Evolutionary conservation across 2,797 vertebrate genomes (phyloP).

Genomic region (Notolabrus celidotus): DNA sequence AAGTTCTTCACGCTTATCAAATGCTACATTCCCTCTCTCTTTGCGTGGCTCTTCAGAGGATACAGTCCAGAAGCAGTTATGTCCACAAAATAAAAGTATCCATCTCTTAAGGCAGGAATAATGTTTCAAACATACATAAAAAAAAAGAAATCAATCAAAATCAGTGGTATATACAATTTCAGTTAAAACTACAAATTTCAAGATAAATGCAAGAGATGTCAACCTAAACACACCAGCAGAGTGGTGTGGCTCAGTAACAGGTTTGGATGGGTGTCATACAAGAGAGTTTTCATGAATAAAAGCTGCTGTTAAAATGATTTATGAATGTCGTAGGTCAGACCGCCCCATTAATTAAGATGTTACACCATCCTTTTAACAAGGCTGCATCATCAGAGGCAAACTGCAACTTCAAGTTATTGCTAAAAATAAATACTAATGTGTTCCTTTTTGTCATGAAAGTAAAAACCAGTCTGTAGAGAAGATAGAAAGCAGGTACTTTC

Average conservation of each 20-base stretch:
- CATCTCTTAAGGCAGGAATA: constrained; percentile 71
- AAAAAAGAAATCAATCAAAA: constrained; percentile 11
- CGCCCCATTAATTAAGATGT: not conserved
- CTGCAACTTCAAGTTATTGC: constrained; percentile 12
- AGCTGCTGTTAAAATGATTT: constrained; percentile 18
- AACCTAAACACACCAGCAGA: constrained; percentile 1
- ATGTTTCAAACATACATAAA: constrained; percentile 25
- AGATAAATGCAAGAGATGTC: constrained; percentile 17
- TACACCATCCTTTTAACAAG: not conserved
- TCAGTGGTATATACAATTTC: constrained; percentile 29
- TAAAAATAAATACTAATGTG: constrained; percentile 44
- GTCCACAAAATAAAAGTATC: constrained; percentile 26
- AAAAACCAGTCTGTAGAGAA: constrained; percentile 21
- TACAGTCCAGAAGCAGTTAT: constrained; percentile 27
- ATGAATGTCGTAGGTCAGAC: constrained; percentile 10
- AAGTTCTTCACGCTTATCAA: constrained; percentile 12
- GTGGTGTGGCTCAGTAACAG: constrained; percentile 15
- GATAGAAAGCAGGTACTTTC: constrained; percentile 23
- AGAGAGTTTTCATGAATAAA: constrained; percentile 16
- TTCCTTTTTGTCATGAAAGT: constrained; percentile 6
- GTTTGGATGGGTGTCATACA: constrained; percentile 1
- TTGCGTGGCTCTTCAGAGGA: constrained; percentile 32
- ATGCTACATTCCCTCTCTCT: constrained; percentile 50
- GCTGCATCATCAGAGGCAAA: constrained; percentile 21
- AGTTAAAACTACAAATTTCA: constrained; percentile 47